These are phyloP conservation scores for Ascidia mentula DNA, from an alignment of 23 tunicate species.

Conservation along the genomic window DNA sequence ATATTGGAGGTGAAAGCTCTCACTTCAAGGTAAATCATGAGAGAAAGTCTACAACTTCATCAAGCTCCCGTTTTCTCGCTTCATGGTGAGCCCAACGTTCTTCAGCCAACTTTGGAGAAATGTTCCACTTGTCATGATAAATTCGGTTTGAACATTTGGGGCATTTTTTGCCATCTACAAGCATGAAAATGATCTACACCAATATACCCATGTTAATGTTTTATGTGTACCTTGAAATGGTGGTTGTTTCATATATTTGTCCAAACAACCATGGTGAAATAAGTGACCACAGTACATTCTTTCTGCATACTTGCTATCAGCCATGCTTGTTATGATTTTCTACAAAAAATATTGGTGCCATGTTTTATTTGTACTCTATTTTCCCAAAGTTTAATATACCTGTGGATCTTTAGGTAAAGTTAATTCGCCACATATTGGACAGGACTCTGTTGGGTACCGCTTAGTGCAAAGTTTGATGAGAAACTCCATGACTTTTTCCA, in stretches of 20 bases:
- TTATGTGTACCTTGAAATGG: conserved; percentile 71
- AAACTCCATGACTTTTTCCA: conserved; percentile 80
- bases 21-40: conserved; percentile 32
- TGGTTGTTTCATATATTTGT: conserved; percentile 92
- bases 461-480: conserved; percentile 57
- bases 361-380: not conserved
- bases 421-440: conserved; percentile 65
- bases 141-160: conserved; percentile 65
- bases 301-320: conserved; percentile 64
- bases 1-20: too few species aligned
- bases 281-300: conserved; percentile 93
- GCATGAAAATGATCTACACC: not conserved
- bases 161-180: conserved; percentile 88
- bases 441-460: conserved; percentile 65
- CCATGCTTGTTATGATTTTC: conserved; percentile 61
- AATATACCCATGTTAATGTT: too few species aligned
- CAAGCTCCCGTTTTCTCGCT: conserved; percentile 84
- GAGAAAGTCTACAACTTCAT: conserved; percentile 89
- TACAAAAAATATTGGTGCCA: not conserved
- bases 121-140: conserved; percentile 94
- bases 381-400: conserved; percentile 11
- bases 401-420: conserved; percentile 68
- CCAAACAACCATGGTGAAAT: conserved; percentile 92
- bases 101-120: conserved; percentile 83
- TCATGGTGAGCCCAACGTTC: conserved; percentile 91